Base-by-base conservation (phyloP, 2,888 invertebrate species). In the Cenopis cana region DNA sequence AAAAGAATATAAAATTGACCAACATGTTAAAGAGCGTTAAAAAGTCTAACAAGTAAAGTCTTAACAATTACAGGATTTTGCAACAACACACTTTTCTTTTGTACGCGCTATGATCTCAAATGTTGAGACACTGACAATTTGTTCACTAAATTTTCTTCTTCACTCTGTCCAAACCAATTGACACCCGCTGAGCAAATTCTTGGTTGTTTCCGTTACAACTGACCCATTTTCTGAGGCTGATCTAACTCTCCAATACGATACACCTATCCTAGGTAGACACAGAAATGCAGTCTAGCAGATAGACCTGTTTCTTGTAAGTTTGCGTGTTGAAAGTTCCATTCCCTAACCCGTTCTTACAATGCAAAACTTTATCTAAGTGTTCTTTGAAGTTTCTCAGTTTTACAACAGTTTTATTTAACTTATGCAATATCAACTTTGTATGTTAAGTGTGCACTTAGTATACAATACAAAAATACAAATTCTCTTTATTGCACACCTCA, bases 151-250 rank as follows among this genome's bases (percentile, higher is more conserved):
- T 33, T 33, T 33, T 24, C 24, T 33, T 24, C 24, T 24, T 24
- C 24, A 24, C 4, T 36, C 24, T 17, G 12, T 50, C 57, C 24
- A 50, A 24, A 50, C 36, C 49, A 62, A 55, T 55, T 49, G 46
- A 61, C 57, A 12, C 20, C 33, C 29, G 11, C 50, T 50, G 50
- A 49, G 49, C 38, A 49, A 55, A 55, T 55, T 20, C 17, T 50
- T 12, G 17, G 50, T 18, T 57, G 50, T 38, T 64, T 69, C 52
- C 52, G 41, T 59, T n/a, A 41, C 50, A 12, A 5, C 38, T 59
- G 64, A 69, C 64, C 65, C 14, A 59, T 59, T 54, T 65, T n/a
- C 57, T 54, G 17, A 50, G 41, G n/a, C 41, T 52, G 49, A 65
- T 57, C 56, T 46, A 65, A 65, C 65, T 54, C 12, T 10, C 41